Percentiles rank a stretch among this genome's conserved stretches.
Conservation (phyloP, 1,140 invertebrate genomes). For the Ectropis grisescens region DNA sequence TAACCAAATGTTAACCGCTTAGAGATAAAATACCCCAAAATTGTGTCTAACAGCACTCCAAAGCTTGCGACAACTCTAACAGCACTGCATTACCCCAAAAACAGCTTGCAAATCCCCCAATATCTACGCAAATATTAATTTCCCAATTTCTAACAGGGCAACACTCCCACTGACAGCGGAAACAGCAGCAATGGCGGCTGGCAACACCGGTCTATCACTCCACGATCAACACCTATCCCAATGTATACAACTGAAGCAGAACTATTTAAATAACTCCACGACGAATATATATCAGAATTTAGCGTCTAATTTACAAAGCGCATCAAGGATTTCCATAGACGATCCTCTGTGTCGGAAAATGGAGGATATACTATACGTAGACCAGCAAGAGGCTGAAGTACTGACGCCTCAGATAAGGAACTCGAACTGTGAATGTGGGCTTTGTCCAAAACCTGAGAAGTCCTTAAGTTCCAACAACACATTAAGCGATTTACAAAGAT, state of each 20-base stretch:
- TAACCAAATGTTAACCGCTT: constrained; percentile 17
- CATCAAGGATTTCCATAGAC: constrained; percentile 45
- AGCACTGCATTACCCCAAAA: too few relatives aligned
- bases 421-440: constrained; percentile 53
- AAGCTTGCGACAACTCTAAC: constrained; percentile 32
- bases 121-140: too few relatives aligned
- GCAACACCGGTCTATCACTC: constrained; percentile 40
- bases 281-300: constrained; percentile 53
- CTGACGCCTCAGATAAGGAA: constrained; percentile 38
- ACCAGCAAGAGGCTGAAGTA: constrained; percentile 45
- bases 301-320: constrained; percentile 38
- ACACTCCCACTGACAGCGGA: constrained; percentile 81
- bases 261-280: constrained; percentile 57
- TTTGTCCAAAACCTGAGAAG: constrained; percentile 46
- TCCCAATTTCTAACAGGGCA: constrained; percentile 73
- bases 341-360: constrained; percentile 50
- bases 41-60: constrained; percentile 51
- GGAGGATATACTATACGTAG: constrained; percentile 56
- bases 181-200: constrained; percentile 64
- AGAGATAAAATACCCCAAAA: constrained; percentile 12
- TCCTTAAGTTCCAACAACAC: constrained; percentile 45
- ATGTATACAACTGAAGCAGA: constrained; percentile 65
- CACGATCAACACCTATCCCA: constrained; percentile 73
- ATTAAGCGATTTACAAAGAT: constrained; percentile 59
- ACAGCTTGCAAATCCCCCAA: too few relatives aligned